These are phyloP conservation scores for Camponotus floridanus DNA, from an alignment of 1,140 invertebrate genomes.

Conservation along the genomic window DNA sequence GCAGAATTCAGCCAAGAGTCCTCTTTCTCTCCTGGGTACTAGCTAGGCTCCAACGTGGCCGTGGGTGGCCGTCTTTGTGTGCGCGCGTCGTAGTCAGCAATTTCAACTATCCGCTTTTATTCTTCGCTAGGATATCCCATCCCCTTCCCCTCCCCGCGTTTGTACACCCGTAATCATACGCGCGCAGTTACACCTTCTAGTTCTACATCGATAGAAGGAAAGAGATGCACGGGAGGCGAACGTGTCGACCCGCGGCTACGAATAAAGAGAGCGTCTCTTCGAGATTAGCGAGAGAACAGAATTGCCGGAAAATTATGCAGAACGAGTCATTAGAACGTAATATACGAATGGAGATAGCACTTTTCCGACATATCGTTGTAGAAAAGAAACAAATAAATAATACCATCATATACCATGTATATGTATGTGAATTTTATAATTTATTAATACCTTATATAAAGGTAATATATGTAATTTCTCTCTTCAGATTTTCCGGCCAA, in stretches of 20 bases:
- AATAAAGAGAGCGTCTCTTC: background rate
- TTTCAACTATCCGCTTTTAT: slow-evolving; percentile 73
- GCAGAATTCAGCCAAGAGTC: slow-evolving; percentile 63
- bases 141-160: background rate
- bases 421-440: too few species aligned
- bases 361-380: background rate
- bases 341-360: background rate
- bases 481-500: background rate
- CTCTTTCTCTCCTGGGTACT: slow-evolving; percentile 65
- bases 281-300: background rate
- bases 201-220: slow-evolving; percentile 24
- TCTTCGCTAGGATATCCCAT: slow-evolving; percentile 56
- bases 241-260: slow-evolving; percentile 54
- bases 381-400: background rate
- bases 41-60: slow-evolving; percentile 70
- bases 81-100: slow-evolving; percentile 74
- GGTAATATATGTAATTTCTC: background rate
- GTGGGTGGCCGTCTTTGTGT: slow-evolving; percentile 44
- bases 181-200: slow-evolving; percentile 32
- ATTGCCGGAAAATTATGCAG: background rate
- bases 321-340: background rate
- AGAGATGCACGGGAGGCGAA: slow-evolving; percentile 28
- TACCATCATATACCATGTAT: background rate
- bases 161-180: slow-evolving; percentile 43
- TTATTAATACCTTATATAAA: too few species aligned